A percentile compares a stretch with the other conserved stretches of the same genome.
phyloP scores from a whole-genome alignment of 2,888 invertebrate genomes.

The Barypeithes pellucidus region DNA sequence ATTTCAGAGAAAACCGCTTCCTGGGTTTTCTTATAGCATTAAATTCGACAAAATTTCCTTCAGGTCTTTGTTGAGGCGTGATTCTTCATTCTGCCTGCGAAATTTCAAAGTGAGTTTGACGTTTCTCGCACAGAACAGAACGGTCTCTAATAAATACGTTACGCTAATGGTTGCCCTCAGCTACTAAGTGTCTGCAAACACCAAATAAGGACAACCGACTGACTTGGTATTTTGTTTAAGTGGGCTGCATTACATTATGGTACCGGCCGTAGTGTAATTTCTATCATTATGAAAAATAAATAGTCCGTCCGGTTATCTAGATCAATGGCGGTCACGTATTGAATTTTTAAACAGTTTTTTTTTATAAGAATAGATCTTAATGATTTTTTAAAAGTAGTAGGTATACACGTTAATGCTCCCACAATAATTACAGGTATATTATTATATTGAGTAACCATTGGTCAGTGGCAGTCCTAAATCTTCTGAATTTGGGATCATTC shows the following conservation, averaged over 20 bases:
- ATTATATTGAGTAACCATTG: background rate
- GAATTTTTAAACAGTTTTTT: conserved; percentile 3
- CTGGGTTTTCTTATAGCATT: no score
- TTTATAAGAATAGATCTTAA: background rate
- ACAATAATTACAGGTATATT: background rate
- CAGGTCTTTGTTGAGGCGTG: no score
- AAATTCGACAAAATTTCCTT: no score
- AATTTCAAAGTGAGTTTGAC: no score
- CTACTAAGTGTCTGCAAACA: conserved; percentile 11
- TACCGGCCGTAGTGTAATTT: conserved; percentile 22
- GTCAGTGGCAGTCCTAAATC: background rate
- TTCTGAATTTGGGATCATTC: no score
- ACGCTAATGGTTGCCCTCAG: conserved; percentile 21
- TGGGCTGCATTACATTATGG: conserved; percentile 7
- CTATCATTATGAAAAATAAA: conserved; percentile 27
- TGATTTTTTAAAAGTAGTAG: background rate
- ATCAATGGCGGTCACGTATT: conserved; percentile 22
- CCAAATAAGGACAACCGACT: conserved; percentile 24
- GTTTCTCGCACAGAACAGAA: no score
- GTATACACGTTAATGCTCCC: conserved; percentile 1
- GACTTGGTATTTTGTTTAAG: conserved; percentile 16
- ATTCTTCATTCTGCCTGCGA: no score
- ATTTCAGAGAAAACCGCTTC: no score
- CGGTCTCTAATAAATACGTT: no score
- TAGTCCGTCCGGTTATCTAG: background rate